These are phyloP conservation scores for Amblyjoppa proteus DNA, from an alignment of 2,888 invertebrate genomes.

Conservation along the genomic window DNA sequence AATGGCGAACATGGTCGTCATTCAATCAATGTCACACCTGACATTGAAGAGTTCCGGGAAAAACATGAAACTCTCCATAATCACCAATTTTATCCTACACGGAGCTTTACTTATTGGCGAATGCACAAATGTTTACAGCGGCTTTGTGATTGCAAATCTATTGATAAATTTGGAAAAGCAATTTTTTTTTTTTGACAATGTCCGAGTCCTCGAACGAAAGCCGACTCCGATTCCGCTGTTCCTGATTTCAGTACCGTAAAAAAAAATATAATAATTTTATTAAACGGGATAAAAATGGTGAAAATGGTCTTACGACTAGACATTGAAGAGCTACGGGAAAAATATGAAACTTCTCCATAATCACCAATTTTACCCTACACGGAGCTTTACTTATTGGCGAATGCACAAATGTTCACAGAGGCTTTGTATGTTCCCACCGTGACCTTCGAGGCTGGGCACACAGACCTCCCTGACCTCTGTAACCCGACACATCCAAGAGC, in stretches of 20 bases:
- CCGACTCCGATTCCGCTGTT: background rate
- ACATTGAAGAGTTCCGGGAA: background rate
- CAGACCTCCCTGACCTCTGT: constrained; percentile 78
- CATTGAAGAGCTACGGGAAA: background rate
- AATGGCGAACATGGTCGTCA: too few relatives aligned
- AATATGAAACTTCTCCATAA: background rate
- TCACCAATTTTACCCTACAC: constrained; percentile 60
- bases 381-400: constrained; percentile 80
- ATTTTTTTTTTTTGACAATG: too few relatives aligned
- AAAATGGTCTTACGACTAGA: too few relatives aligned
- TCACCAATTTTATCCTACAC: constrained; percentile 57
- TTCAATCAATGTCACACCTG: too few relatives aligned
- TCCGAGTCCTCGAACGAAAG: background rate
- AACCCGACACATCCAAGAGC: constrained; percentile 78
- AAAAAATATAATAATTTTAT: background rate
- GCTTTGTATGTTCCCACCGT: constrained; percentile 82
- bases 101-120: constrained; percentile 80
- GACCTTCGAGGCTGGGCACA: constrained; percentile 78
- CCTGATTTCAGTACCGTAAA: constrained; percentile 24
- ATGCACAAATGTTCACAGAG: constrained; percentile 84
- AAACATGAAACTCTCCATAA: background rate
- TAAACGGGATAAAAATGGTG: too few relatives aligned
- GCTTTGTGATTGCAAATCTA: constrained; percentile 74
- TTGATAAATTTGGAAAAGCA: too few relatives aligned
- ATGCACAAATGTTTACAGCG: constrained; percentile 83